Percentiles rank a stretch among this genome's conserved stretches.
phyloP scores from a whole-genome alignment of 1,140 invertebrate genomes.

The Cryptotermes secundus region DNA sequence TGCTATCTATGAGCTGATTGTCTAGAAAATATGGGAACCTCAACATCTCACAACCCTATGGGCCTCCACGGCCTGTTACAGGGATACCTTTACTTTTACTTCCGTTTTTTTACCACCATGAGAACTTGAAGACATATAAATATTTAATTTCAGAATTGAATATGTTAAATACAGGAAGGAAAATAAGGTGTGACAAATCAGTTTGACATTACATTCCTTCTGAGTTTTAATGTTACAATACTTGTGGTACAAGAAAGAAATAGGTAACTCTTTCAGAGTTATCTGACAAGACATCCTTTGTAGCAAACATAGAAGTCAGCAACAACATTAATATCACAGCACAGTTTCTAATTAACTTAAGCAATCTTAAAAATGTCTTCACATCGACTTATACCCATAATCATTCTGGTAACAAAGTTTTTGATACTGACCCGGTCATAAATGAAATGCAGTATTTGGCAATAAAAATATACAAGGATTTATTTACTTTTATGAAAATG shows the following conservation, averaged over 20 bases:
- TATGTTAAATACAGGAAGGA: too few species aligned
- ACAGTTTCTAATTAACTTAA: conserved; percentile 33
- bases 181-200: too few species aligned
- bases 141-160: too few species aligned
- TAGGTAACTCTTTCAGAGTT: not conserved
- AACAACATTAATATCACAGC: conserved; percentile 36
- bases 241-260: not conserved
- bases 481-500: not conserved
- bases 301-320: conserved; percentile 27
- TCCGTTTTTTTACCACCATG: too few species aligned
- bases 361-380: not conserved
- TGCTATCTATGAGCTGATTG: too few species aligned
- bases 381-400: conserved; percentile 21
- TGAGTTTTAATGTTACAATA: not conserved
- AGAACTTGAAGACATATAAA: too few species aligned
- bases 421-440: conserved; percentile 15
- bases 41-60: too few species aligned
- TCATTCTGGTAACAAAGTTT: conserved; percentile 30
- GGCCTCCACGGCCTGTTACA: too few species aligned
- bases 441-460: conserved; percentile 30
- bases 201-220: too few species aligned
- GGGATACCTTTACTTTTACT: too few species aligned
- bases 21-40: too few species aligned
- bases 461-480: conserved; percentile 9
- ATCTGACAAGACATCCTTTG: conserved; percentile 26